Evolutionary conservation across 2,113 vertebrate species (phyloP).

Genomic region (Smithornis capensis): DNA sequence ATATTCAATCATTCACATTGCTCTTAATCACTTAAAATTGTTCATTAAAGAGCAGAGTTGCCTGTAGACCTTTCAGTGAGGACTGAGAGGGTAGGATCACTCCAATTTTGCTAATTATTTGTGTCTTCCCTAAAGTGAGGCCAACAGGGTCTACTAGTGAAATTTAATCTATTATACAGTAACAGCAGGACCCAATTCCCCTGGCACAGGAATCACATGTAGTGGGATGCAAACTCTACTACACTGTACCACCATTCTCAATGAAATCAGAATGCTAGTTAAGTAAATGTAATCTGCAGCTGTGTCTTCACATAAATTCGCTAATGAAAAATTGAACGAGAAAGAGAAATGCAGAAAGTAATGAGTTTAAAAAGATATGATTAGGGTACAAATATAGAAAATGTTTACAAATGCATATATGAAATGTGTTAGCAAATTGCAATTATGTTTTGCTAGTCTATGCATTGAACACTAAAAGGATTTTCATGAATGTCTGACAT

Average conservation of each 20-base stretch:
- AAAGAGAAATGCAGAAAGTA: conserved; percentile 8
- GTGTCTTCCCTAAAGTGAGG: background rate
- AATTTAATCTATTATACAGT: background rate
- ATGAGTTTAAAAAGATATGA: background rate
- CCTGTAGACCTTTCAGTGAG: background rate
- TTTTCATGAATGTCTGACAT: background rate
- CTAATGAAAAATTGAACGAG: background rate
- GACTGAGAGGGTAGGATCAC: background rate
- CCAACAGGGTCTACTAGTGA: background rate
- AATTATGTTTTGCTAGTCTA: background rate
- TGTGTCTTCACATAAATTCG: background rate
- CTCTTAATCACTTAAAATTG: background rate
- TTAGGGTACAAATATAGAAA: background rate
- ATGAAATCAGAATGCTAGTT: background rate
- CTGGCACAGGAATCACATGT: background rate
- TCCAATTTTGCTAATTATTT: background rate
- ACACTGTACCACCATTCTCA: background rate
- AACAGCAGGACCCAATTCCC: background rate
- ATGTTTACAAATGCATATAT: background rate
- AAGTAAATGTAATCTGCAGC: background rate
- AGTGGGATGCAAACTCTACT: background rate
- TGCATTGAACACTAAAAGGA: background rate
- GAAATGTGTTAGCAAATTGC: background rate
- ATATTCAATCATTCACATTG: background rate
- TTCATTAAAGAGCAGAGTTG: background rate